These are phyloP conservation scores for Oscheius sp. DNA, from an alignment of 2,888 invertebrate genomes.

Conservation along the genomic window DNA sequence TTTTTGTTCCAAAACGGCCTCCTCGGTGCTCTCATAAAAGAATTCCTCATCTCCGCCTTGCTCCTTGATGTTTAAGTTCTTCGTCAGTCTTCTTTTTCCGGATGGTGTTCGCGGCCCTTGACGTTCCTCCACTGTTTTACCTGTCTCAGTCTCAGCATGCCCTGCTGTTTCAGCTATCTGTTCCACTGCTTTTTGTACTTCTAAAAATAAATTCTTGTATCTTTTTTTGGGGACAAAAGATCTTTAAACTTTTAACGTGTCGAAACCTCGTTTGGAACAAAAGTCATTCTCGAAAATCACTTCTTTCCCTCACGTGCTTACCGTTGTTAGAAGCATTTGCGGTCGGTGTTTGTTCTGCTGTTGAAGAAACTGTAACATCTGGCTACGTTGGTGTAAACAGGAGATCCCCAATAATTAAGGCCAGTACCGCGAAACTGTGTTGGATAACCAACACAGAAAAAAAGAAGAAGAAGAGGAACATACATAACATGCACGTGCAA, in stretches of 20 bases:
- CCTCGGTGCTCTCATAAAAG: slow-evolving; percentile 19
- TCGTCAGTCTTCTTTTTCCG: slow-evolving; percentile 28
- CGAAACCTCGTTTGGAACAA: slow-evolving; percentile 12
- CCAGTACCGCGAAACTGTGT: slow-evolving; percentile 26
- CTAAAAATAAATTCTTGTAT: slow-evolving; percentile 2
- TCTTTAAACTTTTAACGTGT: slow-evolving; percentile 4
- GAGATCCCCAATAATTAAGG: slow-evolving; percentile 29
- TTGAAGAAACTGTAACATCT: slow-evolving; percentile 37
- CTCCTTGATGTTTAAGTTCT: slow-evolving; percentile 25
- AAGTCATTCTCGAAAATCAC: slow-evolving; percentile 27
- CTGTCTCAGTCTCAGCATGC: background rate
- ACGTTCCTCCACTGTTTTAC: background rate
- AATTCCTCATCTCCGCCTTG: slow-evolving; percentile 12
- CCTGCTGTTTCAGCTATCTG: background rate
- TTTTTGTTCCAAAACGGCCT: slow-evolving; percentile 8
- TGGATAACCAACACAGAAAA: background rate
- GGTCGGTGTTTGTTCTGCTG: slow-evolving; percentile 35
- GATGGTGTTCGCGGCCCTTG: slow-evolving; percentile 13
- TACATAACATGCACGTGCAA: slow-evolving; percentile 37
- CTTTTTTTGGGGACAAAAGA: background rate
- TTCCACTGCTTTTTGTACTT: background rate
- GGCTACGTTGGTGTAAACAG: slow-evolving; percentile 37
- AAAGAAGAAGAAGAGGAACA: slow-evolving; percentile 35
- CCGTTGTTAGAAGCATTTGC: slow-evolving; percentile 35
- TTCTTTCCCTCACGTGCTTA: slow-evolving; percentile 34